Evolutionary conservation across 2,888 invertebrate species (phyloP), one percentile per base, ranked within the genome.

Genomic region (Trichopria drosophilae): DNA sequence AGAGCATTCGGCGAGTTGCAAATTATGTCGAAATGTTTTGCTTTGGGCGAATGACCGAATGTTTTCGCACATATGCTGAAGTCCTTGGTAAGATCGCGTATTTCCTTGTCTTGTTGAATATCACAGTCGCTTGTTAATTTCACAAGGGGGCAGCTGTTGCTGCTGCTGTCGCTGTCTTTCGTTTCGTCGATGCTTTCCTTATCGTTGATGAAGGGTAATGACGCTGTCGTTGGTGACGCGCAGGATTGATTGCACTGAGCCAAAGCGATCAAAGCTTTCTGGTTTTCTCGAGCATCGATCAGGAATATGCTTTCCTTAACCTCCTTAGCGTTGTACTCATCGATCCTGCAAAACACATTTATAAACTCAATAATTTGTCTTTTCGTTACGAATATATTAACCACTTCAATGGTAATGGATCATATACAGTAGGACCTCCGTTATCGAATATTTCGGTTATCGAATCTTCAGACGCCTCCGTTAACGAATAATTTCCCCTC

Each of bases 261-360:
- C 10, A 75, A 50, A 23, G 75, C 76, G 28, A 86, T 80, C 29
- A 85, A 63, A 15, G 82, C 82, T 55, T 83, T 82, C 67, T 89
- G 87, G 52, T 84, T 86, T 67, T 87, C 88, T 60, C 88, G 84
- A 19, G 88, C 88, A 75, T 89, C 88, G 61, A 90, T 77, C 68
- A 89, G 76, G 75, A 91, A 92, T 67, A 92, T 87, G 71, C 89
- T 91, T 77, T 91, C 90, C 76, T 87, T 87, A 1, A 85, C 81
- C 75, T 85, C 83, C 67, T 88, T 88, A 26, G 80, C 80, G 26
- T 81, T 83, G 66, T 84, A 84, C 62, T 87, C 83, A 64, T 92
- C 90, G 63, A 92, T 86, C 76, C 75, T 75, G 44, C 3, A 63
- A 63, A 50, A 15, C 35, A 15, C 28, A 18, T 35, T n/a, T n/a